These are phyloP conservation scores for Ageneiosus marmoratus DNA, from an alignment of 2,113 vertebrate genomes.

Conservation along the genomic window DNA sequence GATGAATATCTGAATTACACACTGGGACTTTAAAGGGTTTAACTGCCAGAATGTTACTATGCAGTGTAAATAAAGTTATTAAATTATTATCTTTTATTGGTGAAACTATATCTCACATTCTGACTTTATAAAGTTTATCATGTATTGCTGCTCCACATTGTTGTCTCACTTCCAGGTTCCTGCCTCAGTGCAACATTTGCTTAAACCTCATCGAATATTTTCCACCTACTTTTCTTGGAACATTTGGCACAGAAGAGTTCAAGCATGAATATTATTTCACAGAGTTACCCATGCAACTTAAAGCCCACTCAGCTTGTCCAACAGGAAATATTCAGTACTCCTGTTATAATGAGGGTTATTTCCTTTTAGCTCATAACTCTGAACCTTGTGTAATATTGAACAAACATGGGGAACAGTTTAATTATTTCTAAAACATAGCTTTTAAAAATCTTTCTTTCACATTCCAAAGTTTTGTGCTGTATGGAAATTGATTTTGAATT, in stretches of 20 bases:
- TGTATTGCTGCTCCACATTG: neutral
- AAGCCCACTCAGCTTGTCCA: conserved; percentile 39
- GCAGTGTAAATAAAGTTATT: neutral
- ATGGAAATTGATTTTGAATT: neutral
- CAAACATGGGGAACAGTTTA: neutral
- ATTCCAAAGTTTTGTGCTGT: conserved; percentile 25
- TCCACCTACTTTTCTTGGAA: conserved; percentile 9
- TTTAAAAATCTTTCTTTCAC: conserved; percentile 65
- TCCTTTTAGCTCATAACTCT: conserved; percentile 61
- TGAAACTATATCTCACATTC: neutral
- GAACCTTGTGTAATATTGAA: conserved; percentile 51
- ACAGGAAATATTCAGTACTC: conserved; percentile 66
- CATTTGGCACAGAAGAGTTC: neutral
- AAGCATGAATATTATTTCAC: conserved; percentile 2
- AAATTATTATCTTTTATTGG: neutral
- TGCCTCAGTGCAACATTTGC: conserved; percentile 14
- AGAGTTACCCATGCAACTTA: conserved; percentile 56
- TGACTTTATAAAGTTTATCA: neutral
- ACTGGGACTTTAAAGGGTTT: neutral
- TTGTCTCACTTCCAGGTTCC: conserved; percentile 8
- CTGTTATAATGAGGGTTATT: conserved; percentile 50
- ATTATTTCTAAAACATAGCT: conserved; percentile 57
- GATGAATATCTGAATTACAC: neutral
- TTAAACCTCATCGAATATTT: neutral
- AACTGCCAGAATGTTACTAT: neutral